Conservation (phyloP, 37 sponge, comb jelly and placozoan species). For the Lycopodina hypogea region DNA sequence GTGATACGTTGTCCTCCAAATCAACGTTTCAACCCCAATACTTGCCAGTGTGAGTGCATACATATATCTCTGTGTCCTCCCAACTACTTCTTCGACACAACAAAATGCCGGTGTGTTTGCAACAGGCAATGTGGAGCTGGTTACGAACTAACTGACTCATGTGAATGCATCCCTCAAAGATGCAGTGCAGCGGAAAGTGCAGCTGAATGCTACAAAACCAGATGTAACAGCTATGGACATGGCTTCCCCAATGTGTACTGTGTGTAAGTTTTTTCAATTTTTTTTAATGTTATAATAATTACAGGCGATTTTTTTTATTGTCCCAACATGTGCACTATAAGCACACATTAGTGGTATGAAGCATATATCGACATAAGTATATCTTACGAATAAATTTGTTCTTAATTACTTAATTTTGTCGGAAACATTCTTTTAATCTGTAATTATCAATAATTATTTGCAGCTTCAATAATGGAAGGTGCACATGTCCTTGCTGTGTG, state of each 20-base stretch:
- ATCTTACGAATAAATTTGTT: too few relatives aligned
- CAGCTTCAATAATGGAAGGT: not conserved
- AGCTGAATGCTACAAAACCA: not conserved
- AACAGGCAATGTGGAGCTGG: not conserved
- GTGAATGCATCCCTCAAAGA: not conserved
- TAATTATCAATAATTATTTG: too few relatives aligned
- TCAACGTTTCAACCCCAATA: too few relatives aligned
- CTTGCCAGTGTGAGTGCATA: not conserved
- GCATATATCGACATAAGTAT: too few relatives aligned
- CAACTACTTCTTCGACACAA: not conserved
- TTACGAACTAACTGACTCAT: not conserved
- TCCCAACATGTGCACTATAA: too few relatives aligned
- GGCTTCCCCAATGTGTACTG: not conserved
- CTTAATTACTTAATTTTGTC: too few relatives aligned
- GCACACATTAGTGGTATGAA: too few relatives aligned
- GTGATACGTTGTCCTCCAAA: too few relatives aligned
- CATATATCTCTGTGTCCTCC: too few relatives aligned
- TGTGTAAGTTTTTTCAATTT: not conserved
- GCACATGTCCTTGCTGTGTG: conserved; percentile 5
- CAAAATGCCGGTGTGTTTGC: not conserved
- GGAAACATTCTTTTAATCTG: too few relatives aligned
- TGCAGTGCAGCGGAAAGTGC: not conserved
- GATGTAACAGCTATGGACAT: not conserved
- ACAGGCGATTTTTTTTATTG: too few relatives aligned
- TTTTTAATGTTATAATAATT: too few relatives aligned